Evolutionary conservation across 2,113 vertebrate genomes (phyloP), one percentile per base, ranked within the genome.

Genomic region (Cranoglanis bouderius): DNA sequence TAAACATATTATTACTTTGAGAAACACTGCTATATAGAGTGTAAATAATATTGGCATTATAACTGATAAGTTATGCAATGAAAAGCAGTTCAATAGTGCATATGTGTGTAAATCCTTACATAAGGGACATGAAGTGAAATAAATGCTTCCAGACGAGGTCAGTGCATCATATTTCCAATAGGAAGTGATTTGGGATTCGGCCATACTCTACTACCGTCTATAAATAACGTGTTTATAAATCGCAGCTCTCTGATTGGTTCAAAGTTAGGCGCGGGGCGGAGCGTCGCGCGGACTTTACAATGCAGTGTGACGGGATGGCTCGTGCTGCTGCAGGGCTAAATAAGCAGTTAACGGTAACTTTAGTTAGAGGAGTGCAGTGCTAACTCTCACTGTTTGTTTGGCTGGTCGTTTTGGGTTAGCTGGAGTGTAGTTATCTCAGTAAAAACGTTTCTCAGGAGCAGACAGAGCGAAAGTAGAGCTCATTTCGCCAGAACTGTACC

Each of bases 231-330:
- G 35, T 83, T 75, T 90, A 46, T 89, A 51, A 75, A 70, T 57
- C 43, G 35, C 46, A 21, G 84, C 65, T 5, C 51, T 88, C 57
- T 84, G 90, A 91, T 91, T 91, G 90, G 90, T 89, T 84, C 19
- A 49, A 89, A 91, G 90, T 91, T 89, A 29, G 21, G 49, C 24
- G 35, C 26, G 72, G 90, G 90, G 90, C 67, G 84, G 82, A 51
- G 74, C 24, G 13, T 67, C 70, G 80, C 21, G 5, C 65, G 55
- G 46, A 84, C 70, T 51, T 35, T 85, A 53, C 67, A 16, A 7
- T 46, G 67, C 49, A 35, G 86, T 65, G 70, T 90, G 82, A 85
- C n/a, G 59, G 87, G 49, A 46, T 29, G 46, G 26, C 67, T 57
- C 19, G 53, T 74, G 55, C 63, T 80, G 84, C 49, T 88, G 83